Base-by-base conservation (phyloP, 2,888 invertebrate genomes). In the Allacma fusca region DNA sequence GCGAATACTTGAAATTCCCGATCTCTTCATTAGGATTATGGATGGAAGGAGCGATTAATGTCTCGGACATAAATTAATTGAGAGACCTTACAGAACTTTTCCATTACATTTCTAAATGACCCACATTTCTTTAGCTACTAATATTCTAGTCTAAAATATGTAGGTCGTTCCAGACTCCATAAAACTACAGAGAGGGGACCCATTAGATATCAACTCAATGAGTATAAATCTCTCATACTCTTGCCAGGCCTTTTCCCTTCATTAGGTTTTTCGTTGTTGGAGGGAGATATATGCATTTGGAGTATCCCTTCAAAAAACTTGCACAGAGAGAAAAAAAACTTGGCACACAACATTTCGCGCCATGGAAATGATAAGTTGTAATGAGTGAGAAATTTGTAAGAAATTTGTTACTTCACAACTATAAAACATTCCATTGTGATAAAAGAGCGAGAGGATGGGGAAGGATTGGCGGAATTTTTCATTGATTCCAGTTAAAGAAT, bases 1-100 rank as follows among this genome's bases (percentile, higher is more conserved):
- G 50, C n/a, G 50, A 50, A 50, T 50, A n/a, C 50, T 50, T 13
- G 50, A 50, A 50, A 50, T 50, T 50, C 50, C 50, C 50, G 16
- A 50, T 50, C 50, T 50, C 50, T 50, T 50, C 50, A 50, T 50
- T 50, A 50, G 50, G 50, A 50, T 50, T 50, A 50, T 50, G 2
- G 16, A 16, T 1, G 16, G 2, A 4, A 16, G n/a, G n/a, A 50
- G 50, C 4, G n/a, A 50, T 5, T 5, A 50, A 50, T 7, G 34
- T 7, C 9, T 34, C 34, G 19, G 16, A 50, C n/a, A n/a, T 13
- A 50, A 50, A 50, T 50, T 50, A 50, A 50, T 50, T 50, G 50
- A 50, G 19, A n/a, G 50, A 50, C 5, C 1, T 13, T 13, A 50
- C 50, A 50, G 9, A 13, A 50, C 19, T 50, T 50, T 50, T 50